A percentile compares a stretch with the other conserved stretches of the same genome.
phyloP scores from a whole-genome alignment of 2,113 vertebrate genomes.

The Acanthisitta chloris region DNA sequence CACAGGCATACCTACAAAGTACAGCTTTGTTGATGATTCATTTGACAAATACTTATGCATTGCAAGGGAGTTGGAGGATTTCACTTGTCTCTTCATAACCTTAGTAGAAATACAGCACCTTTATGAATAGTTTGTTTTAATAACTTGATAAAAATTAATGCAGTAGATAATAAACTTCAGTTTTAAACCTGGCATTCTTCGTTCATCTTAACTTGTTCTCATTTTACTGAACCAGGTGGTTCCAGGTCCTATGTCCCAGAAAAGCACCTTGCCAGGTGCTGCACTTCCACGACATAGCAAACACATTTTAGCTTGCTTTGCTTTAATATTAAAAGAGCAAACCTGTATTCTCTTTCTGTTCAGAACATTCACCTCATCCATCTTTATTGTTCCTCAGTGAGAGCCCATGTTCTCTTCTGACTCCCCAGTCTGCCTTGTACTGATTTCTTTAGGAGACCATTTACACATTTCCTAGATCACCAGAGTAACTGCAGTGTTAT shows the following conservation, averaged over 20 bases:
- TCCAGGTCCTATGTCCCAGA: not conserved
- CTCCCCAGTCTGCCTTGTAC: not conserved
- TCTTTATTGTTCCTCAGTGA: not conserved
- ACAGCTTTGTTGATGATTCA: not conserved
- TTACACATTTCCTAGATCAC: not conserved
- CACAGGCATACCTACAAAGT: not conserved
- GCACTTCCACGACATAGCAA: not conserved
- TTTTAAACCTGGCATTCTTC: not conserved
- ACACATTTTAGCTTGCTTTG: not conserved
- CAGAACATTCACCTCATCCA: not conserved
- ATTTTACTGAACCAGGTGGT: not conserved
- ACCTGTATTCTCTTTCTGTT: not conserved
- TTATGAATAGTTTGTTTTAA: conserved; percentile 19
- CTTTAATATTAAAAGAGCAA: not conserved
- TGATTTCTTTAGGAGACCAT: not conserved
- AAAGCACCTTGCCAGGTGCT: not conserved
- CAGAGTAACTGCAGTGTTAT: not conserved
- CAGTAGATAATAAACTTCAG: not conserved
- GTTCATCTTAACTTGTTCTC: not conserved
- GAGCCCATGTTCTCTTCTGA: not conserved
- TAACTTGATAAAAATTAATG: conserved; percentile 42
- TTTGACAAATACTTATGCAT: not conserved
- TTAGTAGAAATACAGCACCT: not conserved
- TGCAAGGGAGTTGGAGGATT: not conserved
- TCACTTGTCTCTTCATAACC: not conserved